phyloP scores from a whole-genome alignment of 2,888 invertebrate genomes.

The Tricholauxania praeusta region DNA sequence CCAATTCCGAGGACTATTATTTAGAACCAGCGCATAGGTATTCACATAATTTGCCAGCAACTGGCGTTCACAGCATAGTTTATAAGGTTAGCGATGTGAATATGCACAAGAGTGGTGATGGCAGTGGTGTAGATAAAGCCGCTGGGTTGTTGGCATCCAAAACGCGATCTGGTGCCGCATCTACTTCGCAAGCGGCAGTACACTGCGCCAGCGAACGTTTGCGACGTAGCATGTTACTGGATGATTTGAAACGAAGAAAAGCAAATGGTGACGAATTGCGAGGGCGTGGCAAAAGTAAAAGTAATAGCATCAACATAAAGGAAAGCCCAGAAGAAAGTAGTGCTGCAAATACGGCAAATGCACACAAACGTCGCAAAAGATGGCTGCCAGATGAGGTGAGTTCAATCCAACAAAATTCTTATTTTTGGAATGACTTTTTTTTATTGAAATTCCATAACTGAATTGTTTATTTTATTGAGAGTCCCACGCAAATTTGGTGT shows the following conservation, averaged over 20 bases:
- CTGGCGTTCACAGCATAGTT: slow-evolving; percentile 82
- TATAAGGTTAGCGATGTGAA: slow-evolving; percentile 85
- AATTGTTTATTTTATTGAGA: too few species aligned
- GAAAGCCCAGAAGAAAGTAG: background rate
- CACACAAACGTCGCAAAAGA: slow-evolving; percentile 69
- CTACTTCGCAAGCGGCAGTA: slow-evolving; percentile 48
- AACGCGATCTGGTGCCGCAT: slow-evolving; percentile 62
- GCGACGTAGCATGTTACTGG: slow-evolving; percentile 55
- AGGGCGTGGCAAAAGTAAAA: slow-evolving; percentile 16
- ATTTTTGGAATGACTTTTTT: too few species aligned
- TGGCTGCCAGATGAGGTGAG: slow-evolving; percentile 78
- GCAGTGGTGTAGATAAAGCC: slow-evolving; percentile 56
- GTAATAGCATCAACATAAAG: background rate
- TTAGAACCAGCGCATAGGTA: slow-evolving; percentile 74
- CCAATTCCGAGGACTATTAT: slow-evolving; percentile 83
- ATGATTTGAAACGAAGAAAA: slow-evolving; percentile 55
- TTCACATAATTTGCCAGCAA: slow-evolving; percentile 69
- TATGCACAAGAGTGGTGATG: slow-evolving; percentile 52
- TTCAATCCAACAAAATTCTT: slow-evolving; percentile 4
- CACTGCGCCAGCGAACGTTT: slow-evolving; percentile 67
- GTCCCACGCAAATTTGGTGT: too few species aligned
- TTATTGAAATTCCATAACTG: too few species aligned
- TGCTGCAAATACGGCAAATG: slow-evolving; percentile 44
- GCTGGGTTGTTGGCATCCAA: slow-evolving; percentile 42
- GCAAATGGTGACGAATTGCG: slow-evolving; percentile 16